Evolutionary conservation across 2,113 vertebrate species (phyloP).

Genomic region (Ctenomys sociabilis): DNA sequence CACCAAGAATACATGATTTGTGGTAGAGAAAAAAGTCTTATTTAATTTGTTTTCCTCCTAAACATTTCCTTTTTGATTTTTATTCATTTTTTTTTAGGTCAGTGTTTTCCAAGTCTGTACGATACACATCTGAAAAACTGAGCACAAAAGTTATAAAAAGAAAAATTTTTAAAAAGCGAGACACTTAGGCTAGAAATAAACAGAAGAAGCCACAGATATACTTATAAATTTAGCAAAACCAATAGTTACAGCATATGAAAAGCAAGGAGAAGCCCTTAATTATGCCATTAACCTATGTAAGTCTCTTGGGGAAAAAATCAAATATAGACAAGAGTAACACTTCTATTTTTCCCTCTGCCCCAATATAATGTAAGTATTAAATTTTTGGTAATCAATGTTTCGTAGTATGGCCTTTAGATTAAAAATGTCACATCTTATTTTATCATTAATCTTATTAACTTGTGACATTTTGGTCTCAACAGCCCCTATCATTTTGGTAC

Average conservation of each 20-base stretch:
- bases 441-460: background rate
- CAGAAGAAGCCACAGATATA: background rate
- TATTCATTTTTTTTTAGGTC: background rate
- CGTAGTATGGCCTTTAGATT: background rate
- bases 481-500: background rate
- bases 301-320: background rate
- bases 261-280: background rate
- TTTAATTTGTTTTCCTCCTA: background rate
- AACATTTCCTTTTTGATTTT: background rate
- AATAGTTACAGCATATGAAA: background rate
- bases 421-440: background rate
- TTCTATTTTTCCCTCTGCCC: background rate
- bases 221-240: conserved; percentile 32
- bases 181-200: background rate
- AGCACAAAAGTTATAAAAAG: background rate
- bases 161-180: background rate
- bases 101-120: background rate
- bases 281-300: background rate
- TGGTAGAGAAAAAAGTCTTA: background rate
- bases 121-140: background rate
- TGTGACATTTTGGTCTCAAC: background rate
- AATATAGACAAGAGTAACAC: background rate
- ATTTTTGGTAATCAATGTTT: background rate
- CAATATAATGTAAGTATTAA: background rate
- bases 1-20: background rate